Evolutionary conservation across 1,140 invertebrate genomes (phyloP).

Genomic region (Scaptomyza montana): DNA sequence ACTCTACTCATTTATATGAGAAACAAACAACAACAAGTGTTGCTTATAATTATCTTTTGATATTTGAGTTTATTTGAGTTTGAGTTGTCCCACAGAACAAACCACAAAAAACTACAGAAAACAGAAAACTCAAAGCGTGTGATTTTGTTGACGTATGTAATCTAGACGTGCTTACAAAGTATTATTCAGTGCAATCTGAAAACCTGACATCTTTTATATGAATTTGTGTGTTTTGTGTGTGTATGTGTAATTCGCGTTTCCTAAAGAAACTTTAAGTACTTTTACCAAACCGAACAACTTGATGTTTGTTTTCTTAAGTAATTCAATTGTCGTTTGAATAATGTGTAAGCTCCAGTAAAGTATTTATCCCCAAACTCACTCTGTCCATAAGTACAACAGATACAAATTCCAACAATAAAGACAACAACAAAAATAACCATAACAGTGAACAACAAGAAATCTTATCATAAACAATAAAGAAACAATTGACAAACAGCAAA

Average conservation of each 20-base stretch:
- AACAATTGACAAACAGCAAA: slow-evolving; percentile 61
- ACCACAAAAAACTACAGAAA: slow-evolving; percentile 37
- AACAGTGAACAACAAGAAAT: slow-evolving; percentile 34
- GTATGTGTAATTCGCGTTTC: slow-evolving; percentile 22
- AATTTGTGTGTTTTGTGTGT: slow-evolving; percentile 68
- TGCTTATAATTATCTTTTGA: slow-evolving; percentile 29
- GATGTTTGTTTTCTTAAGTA: slow-evolving; percentile 30
- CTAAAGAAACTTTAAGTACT: slow-evolving; percentile 6
- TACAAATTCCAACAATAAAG: slow-evolving; percentile 30
- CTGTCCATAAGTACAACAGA: slow-evolving; percentile 29
- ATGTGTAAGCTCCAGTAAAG: slow-evolving; percentile 20
- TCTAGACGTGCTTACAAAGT: slow-evolving; percentile 39
- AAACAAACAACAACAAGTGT: slow-evolving; percentile 31
- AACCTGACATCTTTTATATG: neutral
- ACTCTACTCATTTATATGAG: neutral
- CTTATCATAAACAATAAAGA: slow-evolving; percentile 44
- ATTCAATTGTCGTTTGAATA: slow-evolving; percentile 20
- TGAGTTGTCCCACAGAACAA: slow-evolving; percentile 38
- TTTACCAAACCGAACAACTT: slow-evolving; percentile 22
- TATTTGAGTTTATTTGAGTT: slow-evolving; percentile 39
- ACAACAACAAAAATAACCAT: slow-evolving; percentile 59
- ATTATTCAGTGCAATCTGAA: slow-evolving; percentile 40
- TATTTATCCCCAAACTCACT: slow-evolving; percentile 23
- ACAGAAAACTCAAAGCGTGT: slow-evolving; percentile 46
- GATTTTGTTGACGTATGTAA: slow-evolving; percentile 68